Conservation (phyloP, 2,888 invertebrate species). For the Drosophila mayaguana region DNA sequence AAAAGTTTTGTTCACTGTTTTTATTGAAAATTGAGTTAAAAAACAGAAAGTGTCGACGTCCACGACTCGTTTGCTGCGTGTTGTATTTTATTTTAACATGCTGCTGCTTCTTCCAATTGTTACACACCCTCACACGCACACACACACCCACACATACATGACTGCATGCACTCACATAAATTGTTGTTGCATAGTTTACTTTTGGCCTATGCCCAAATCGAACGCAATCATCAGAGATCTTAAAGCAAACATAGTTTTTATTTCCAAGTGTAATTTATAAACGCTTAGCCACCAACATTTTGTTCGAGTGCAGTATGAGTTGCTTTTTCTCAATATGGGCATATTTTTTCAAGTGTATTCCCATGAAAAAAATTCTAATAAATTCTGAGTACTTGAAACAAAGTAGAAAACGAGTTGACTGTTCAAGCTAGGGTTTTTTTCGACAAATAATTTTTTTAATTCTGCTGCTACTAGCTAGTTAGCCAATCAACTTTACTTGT, state of each 20-base stretch:
- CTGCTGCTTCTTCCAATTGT: slow-evolving; percentile 31
- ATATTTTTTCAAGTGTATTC: neutral
- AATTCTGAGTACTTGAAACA: neutral
- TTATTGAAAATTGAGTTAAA: slow-evolving; percentile 80
- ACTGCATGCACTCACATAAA: slow-evolving; percentile 14
- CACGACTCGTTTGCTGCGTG: slow-evolving; percentile 54
- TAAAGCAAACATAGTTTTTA: neutral
- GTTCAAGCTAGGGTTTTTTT: too few relatives aligned
- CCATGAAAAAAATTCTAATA: too few relatives aligned
- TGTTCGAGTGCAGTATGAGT: too few relatives aligned
- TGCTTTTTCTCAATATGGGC: too few relatives aligned
- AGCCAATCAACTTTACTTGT: neutral
- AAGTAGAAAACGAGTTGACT: neutral
- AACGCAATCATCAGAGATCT: slow-evolving; percentile 5
- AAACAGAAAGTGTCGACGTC: slow-evolving; percentile 77
- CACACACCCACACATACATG: slow-evolving; percentile 1
- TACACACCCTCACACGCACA: slow-evolving; percentile 16
- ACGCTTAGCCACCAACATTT: neutral
- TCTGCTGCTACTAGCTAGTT: too few relatives aligned
- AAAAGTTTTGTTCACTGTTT: slow-evolving; percentile 74
- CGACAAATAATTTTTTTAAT: too few relatives aligned
- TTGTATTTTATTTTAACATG: slow-evolving; percentile 53
- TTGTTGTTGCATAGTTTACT: slow-evolving; percentile 9
- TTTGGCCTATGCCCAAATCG: slow-evolving; percentile 8
- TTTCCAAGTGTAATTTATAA: neutral